phyloP scores from a whole-genome alignment of 2,888 invertebrate genomes.

The Ethmia dodecea region DNA sequence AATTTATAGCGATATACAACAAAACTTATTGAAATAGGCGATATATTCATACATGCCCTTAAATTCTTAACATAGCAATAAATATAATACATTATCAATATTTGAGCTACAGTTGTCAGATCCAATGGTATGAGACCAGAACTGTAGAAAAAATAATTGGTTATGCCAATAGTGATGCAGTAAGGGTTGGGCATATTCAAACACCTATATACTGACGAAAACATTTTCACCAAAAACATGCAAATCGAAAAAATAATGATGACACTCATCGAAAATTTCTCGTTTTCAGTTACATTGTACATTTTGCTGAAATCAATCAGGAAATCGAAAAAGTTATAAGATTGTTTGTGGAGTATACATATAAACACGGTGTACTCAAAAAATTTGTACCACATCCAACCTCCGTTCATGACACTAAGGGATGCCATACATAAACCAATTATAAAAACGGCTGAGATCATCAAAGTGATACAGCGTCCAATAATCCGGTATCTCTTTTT shows the following conservation, averaged over 20 bases:
- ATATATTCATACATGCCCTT: neutral
- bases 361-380: slow-evolving; percentile 4
- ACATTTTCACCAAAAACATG: too few relatives aligned
- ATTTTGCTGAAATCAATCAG: slow-evolving; percentile 1
- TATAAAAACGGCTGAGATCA: neutral
- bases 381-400: neutral
- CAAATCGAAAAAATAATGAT: too few relatives aligned
- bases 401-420: neutral
- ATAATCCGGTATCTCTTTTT: slow-evolving; percentile 2
- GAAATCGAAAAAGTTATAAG: slow-evolving; percentile 5
- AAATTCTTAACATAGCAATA: slow-evolving; percentile 5
- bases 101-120: slow-evolving; percentile 4
- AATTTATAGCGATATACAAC: slow-evolving; percentile 1
- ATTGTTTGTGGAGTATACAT: neutral
- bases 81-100: slow-evolving; percentile 4
- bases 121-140: too few relatives aligned
- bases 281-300: too few relatives aligned
- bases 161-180: too few relatives aligned
- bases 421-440: neutral
- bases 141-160: too few relatives aligned
- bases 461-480: neutral
- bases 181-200: too few relatives aligned
- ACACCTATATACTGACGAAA: too few relatives aligned
- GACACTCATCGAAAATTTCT: too few relatives aligned
- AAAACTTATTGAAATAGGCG: neutral